A percentile compares a stretch with the other conserved stretches of the same genome.
Conservation (phyloP, 2,888 invertebrate species). For the Hylaea fasciaria region DNA sequence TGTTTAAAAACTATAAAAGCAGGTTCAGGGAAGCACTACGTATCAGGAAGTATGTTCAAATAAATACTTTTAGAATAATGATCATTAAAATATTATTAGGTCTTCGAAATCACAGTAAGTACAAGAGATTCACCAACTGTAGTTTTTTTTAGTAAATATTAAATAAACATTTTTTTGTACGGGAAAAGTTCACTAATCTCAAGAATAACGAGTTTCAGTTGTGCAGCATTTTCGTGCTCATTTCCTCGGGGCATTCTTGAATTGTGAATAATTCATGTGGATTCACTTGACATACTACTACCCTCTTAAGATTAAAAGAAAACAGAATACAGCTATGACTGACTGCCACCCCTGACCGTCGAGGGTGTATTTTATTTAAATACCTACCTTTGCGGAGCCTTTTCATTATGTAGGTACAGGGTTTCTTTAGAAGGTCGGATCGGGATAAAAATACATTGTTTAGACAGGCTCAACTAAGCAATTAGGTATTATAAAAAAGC, state of each 20-base stretch:
- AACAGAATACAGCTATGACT: constrained; percentile 49
- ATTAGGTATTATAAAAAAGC: background rate
- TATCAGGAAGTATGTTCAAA: constrained; percentile 73
- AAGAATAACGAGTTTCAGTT: constrained; percentile 38
- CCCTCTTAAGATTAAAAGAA: constrained; percentile 62
- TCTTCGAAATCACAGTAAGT: constrained; percentile 27
- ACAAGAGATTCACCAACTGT: constrained; percentile 15
- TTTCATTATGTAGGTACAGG: constrained; percentile 38
- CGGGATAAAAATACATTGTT: constrained; percentile 2
- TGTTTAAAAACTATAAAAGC: constrained; percentile 67
- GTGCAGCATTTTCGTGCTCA: constrained; percentile 45
- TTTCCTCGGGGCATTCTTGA: constrained; percentile 60
- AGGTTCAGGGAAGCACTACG: constrained; percentile 74
- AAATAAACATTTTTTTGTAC: constrained; percentile 6
- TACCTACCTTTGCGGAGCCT: constrained; percentile 30
- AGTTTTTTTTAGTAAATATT: background rate
- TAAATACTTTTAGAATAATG: constrained; percentile 58
- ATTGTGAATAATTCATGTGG: constrained; percentile 73
- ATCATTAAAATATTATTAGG: constrained; percentile 44
- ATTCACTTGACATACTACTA: constrained; percentile 66
- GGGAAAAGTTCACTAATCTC: constrained; percentile 10
- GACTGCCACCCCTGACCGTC: constrained; percentile 35
- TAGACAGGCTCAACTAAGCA: constrained; percentile 2
- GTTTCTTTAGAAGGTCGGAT: constrained; percentile 17
- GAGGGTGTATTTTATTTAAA: constrained; percentile 48